Conservation (phyloP, 2,888 invertebrate genomes). For the Diarsia brunnea region DNA sequence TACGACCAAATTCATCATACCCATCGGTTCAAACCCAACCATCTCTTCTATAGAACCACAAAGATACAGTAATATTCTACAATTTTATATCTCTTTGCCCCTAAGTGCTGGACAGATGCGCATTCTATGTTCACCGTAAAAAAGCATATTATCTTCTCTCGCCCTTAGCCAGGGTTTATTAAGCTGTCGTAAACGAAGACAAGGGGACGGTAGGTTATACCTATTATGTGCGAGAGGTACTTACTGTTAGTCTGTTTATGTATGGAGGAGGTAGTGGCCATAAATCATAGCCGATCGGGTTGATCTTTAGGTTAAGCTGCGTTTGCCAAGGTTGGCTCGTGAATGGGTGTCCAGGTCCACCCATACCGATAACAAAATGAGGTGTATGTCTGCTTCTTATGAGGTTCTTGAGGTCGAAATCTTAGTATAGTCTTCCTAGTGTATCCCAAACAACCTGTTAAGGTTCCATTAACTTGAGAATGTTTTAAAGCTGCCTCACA, state of each 20-base stretch:
- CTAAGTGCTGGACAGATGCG: constrained; percentile 76
- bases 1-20: constrained; percentile 46
- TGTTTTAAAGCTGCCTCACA: too few relatives aligned
- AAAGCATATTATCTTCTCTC: constrained; percentile 76
- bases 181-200: constrained; percentile 83
- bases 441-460: too few relatives aligned
- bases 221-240: constrained; percentile 68
- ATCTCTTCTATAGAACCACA: constrained; percentile 16
- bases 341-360: too few relatives aligned
- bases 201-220: constrained; percentile 76
- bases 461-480: too few relatives aligned
- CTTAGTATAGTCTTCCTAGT: too few relatives aligned
- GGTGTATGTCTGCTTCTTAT: too few relatives aligned
- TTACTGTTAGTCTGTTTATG: constrained; percentile 9
- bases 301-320: not conserved
- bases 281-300: not conserved
- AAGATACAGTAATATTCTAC: constrained; percentile 40
- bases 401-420: too few relatives aligned
- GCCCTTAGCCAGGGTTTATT: constrained; percentile 82
- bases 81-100: constrained; percentile 58
- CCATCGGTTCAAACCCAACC: constrained; percentile 9
- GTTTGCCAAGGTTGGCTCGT: too few relatives aligned
- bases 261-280: not conserved
- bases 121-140: constrained; percentile 82
- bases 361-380: too few relatives aligned